A percentile compares a stretch with the other conserved stretches of the same genome.
phyloP scores from a whole-genome alignment of 2,888 invertebrate species.

The Eulithis testata region DNA sequence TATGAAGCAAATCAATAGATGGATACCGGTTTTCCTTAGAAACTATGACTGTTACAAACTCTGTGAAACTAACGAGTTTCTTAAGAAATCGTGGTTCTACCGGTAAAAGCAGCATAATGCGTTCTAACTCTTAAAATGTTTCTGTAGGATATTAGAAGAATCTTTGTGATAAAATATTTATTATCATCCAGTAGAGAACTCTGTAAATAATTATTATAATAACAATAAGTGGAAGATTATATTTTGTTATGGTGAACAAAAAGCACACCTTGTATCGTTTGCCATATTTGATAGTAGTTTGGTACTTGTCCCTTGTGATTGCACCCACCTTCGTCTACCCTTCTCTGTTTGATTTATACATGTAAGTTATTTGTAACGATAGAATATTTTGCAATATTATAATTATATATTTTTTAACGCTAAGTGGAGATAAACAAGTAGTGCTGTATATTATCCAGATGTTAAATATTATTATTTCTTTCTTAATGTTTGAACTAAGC shows the following conservation, averaged over 20 bases:
- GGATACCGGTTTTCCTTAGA: conserved; percentile 3
- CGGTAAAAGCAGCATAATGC: conserved; percentile 52
- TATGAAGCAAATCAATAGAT: conserved; percentile 11
- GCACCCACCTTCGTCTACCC: conserved; percentile 59
- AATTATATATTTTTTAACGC: conserved; percentile 70
- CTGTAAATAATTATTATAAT: conserved; percentile 66
- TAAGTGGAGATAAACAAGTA: conserved; percentile 78
- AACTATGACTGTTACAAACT: neutral
- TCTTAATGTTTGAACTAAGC: conserved; percentile 84
- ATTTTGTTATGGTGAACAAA: conserved; percentile 77
- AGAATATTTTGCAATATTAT: conserved; percentile 82
- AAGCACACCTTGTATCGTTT: conserved; percentile 68
- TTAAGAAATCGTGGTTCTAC: neutral
- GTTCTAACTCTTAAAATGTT: conserved; percentile 58
- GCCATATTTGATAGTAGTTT: conserved; percentile 62
- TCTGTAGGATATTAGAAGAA: conserved; percentile 71
- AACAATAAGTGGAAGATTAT: conserved; percentile 75
- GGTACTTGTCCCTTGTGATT: conserved; percentile 53
- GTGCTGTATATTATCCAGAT: conserved; percentile 83
- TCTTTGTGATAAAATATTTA: conserved; percentile 78
- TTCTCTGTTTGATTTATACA: conserved; percentile 52
- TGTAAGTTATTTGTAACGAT: conserved; percentile 74
- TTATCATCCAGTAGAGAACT: conserved; percentile 74
- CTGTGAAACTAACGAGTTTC: neutral
- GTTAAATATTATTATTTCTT: conserved; percentile 84